These are phyloP conservation scores for Agrilus planipennis DNA, from an alignment of 1,140 invertebrate species.

Conservation along the genomic window DNA sequence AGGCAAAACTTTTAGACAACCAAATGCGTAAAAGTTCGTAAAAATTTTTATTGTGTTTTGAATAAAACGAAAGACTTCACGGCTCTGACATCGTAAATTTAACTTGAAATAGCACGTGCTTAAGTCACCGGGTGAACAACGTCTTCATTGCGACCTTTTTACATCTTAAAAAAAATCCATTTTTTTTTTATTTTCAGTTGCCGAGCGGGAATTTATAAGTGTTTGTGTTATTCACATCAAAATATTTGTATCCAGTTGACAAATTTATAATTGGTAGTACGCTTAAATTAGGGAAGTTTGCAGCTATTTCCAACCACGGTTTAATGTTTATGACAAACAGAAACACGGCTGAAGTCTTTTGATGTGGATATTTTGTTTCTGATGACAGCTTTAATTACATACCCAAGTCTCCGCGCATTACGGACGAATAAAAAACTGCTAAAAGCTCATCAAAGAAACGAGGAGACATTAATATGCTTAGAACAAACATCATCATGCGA, in stretches of 20 bases:
- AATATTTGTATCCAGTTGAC: constrained; percentile 6
- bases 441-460: not conserved
- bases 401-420: not conserved
- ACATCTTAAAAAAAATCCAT: constrained; percentile 9
- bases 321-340: not conserved
- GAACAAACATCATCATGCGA: too few species aligned
- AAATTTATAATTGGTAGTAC: constrained; percentile 5
- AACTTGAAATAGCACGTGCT: not conserved
- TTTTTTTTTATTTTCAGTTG: constrained; percentile 10
- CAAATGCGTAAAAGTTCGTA: too few species aligned
- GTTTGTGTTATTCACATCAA: constrained; percentile 7
- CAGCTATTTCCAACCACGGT: not conserved
- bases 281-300: not conserved
- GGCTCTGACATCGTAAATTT: too few species aligned
- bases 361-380: not conserved
- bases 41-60: too few species aligned
- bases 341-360: constrained; percentile 1
- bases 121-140: not conserved
- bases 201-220: constrained; percentile 9
- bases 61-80: too few species aligned
- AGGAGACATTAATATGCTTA: too few species aligned
- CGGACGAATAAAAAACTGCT: not conserved
- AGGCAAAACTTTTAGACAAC: too few species aligned
- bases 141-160: not conserved
- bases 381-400: not conserved